These are phyloP conservation scores for Caenorhabditis afra DNA, from an alignment of 2,888 invertebrate genomes.

Conservation along the genomic window DNA sequence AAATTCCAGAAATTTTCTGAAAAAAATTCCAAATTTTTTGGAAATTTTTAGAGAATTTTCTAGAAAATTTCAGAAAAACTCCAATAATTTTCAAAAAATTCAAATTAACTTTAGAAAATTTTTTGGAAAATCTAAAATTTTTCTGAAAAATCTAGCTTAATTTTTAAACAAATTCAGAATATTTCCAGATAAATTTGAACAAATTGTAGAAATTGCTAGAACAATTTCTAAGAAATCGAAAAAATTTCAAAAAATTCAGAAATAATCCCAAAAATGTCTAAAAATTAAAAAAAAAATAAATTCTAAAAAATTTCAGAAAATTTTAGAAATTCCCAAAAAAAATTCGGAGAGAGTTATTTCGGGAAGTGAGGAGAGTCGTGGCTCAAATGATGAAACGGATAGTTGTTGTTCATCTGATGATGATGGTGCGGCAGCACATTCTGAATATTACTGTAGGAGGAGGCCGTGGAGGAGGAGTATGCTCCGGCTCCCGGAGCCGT, in stretches of 20 bases:
- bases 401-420: no score
- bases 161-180: no score
- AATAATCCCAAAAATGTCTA: no score
- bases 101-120: not conserved
- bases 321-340: not conserved
- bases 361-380: constrained; percentile 31
- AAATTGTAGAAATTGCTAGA: no score
- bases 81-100: not conserved
- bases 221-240: constrained; percentile 8
- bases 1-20: no score
- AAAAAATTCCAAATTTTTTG: not conserved
- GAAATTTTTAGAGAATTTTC: not conserved
- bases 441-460: no score
- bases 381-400: constrained; percentile 5
- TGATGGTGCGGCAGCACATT: no score
- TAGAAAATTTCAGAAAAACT: not conserved
- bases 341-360: no score
- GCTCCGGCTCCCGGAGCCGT: not conserved
- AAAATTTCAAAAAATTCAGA: not conserved
- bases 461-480: constrained; percentile 13
- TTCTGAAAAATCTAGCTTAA: no score
- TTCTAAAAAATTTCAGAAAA: constrained; percentile 8
- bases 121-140: not conserved
- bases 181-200: no score
- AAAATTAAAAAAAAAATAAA: not conserved